Evolutionary conservation across 2,888 invertebrate genomes (phyloP), one percentile per base, ranked within the genome.

Genomic region (Maniola hyperantus): DNA sequence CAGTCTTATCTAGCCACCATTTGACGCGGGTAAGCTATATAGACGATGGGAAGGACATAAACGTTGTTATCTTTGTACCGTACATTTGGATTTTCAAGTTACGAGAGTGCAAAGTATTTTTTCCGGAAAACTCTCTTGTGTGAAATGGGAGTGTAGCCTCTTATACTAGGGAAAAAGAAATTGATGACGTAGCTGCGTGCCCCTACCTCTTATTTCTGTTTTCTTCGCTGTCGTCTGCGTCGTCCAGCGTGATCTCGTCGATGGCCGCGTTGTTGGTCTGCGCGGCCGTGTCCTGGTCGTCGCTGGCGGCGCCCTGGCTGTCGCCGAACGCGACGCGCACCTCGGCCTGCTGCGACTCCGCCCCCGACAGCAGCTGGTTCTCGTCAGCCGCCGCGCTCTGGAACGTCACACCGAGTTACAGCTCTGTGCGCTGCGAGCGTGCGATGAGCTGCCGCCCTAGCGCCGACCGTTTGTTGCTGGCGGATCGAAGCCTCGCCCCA

Each of bases 161-260:
- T 0, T 11, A 39, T 11, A 10, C 10, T 10, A 10, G 39, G 39
- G 39, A 1, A 39, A 8, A 26, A 0, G 26, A 4, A 26, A 4
- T 26, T 26, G 1, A 26, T 26, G 26, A 26, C 26, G 26, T 26
- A 26, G 26, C 2, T 26, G 26, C 26, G 20, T 48, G 59, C 36
- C 55, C 55, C 65, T 71, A 91, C 93, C 97, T 94, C 87, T 97
- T 97, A 87, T 97, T 96, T 80, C 97, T 94, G 86, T 96, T 96
- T 83, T 96, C 96, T 81, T 96, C 95, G 79, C 95, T 95, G 77
- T 88, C 93, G 76, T 96, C 96, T 65, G 94, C 93, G 77, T 96
- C 95, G 73, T 95, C 95, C 75, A 96, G 89, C 5, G 94, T 93
- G 79, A 96, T 94, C 80, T 96, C 95, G 78, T 95, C 95, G 73